phyloP scores from a whole-genome alignment of 1,140 invertebrate genomes.

The Armadillidium nasatum region DNA sequence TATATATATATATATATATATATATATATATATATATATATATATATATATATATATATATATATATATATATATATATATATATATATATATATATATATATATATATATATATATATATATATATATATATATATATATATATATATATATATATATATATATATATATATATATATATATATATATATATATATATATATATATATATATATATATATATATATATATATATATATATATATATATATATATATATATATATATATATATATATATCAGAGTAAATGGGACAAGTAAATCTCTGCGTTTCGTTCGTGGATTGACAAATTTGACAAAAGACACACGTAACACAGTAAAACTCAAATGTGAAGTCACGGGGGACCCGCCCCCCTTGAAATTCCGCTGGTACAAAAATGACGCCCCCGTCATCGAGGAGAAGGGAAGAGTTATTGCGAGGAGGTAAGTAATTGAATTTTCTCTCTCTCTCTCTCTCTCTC shows the following conservation, averaged over 20 bases:
- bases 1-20: no score
- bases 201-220: constrained; percentile 24
- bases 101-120: no score
- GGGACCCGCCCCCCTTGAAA: constrained; percentile 55
- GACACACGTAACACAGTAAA: constrained; percentile 59
- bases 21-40: no score
- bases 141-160: no score
- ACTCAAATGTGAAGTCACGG: constrained; percentile 63
- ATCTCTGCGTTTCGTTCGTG: constrained; percentile 14
- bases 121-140: no score
- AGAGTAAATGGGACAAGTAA: neutral
- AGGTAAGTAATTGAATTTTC: neutral
- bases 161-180: neutral
- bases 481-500: neutral
- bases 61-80: no score
- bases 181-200: constrained; percentile 23
- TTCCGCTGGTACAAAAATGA: constrained; percentile 67
- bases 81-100: no score
- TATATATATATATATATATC: no score
- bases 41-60: no score
- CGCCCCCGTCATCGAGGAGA: constrained; percentile 49
- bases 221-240: constrained; percentile 28
- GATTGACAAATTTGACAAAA: constrained; percentile 60
- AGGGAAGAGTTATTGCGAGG: constrained; percentile 22
- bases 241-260: neutral